Conservation (phyloP, 2,888 invertebrate genomes). For the Trachelus iudaicus region DNA sequence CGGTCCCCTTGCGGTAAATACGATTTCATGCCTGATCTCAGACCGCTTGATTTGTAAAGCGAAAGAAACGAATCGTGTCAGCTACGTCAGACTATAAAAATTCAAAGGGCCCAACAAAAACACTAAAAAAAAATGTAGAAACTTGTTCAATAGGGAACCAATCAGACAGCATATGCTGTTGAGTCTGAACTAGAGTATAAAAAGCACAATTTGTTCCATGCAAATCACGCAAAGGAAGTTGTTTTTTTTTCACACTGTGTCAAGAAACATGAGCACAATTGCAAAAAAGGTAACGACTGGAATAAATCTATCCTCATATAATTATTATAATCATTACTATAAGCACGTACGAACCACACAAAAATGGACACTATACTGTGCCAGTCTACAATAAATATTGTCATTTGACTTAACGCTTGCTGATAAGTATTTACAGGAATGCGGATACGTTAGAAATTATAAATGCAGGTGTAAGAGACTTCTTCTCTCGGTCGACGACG, state of each 20-base stretch:
- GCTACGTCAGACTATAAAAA: no score
- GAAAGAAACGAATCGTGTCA: background rate
- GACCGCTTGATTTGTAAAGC: background rate
- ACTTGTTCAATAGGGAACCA: background rate
- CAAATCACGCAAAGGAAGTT: background rate
- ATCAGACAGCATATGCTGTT: background rate
- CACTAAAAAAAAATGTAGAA: background rate
- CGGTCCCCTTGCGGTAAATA: background rate
- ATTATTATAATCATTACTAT: background rate
- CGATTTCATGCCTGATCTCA: background rate
- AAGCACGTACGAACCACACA: background rate
- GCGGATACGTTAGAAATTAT: background rate
- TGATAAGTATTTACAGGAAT: background rate
- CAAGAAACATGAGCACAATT: background rate
- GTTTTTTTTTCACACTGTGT: background rate
- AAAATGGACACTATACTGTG: background rate
- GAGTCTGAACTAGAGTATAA: background rate
- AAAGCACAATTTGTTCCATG: background rate
- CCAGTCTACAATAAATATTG: background rate
- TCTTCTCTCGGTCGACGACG: background rate
- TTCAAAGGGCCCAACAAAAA: background rate
- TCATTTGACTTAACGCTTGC: background rate
- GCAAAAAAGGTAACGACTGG: background rate
- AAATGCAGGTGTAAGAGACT: background rate
- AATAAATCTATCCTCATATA: background rate